These are phyloP conservation scores for Bruchidius siliquastri DNA, from an alignment of 2,888 invertebrate genomes.

Conservation along the genomic window DNA sequence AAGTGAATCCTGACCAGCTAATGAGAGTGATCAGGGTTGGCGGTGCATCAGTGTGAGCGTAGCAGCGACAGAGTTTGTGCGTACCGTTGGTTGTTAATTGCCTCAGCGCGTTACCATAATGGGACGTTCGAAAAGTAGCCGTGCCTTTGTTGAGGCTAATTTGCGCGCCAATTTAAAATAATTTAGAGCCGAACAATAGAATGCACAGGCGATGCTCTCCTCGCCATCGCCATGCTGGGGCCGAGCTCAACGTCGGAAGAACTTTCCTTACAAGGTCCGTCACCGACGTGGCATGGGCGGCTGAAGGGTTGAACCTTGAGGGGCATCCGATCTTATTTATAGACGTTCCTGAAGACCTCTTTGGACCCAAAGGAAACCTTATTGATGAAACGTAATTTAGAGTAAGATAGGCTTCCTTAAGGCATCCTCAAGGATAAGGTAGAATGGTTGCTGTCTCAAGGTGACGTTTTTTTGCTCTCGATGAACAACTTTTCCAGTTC, in stretches of 20 bases:
- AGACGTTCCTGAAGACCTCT: too few species aligned
- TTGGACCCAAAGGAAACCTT: too few species aligned
- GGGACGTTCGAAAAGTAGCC: slow-evolving; percentile 24
- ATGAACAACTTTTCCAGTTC: too few species aligned
- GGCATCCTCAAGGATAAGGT: too few species aligned
- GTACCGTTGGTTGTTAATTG: slow-evolving; percentile 33
- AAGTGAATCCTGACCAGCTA: slow-evolving; percentile 25
- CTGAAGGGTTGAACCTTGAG: too few species aligned
- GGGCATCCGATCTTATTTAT: too few species aligned
- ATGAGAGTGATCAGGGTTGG: slow-evolving; percentile 12
- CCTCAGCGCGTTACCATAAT: slow-evolving; percentile 30
- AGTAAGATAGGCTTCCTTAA: too few species aligned
- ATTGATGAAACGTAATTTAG: too few species aligned
- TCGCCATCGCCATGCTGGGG: neutral
- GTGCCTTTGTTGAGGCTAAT: slow-evolving; percentile 34
- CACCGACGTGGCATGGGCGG: too few species aligned
- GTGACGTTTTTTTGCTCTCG: too few species aligned
- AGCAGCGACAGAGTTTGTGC: slow-evolving; percentile 21
- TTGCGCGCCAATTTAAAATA: slow-evolving; percentile 35
- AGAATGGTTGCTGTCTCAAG: too few species aligned
- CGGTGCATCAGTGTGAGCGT: neutral
- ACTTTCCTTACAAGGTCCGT: slow-evolving; percentile 15
- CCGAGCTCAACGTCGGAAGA: neutral
- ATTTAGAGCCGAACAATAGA: slow-evolving; percentile 30
- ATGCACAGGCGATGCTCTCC: slow-evolving; percentile 1